These are phyloP conservation scores for Cryptocheilus praepositus DNA, from an alignment of 2,888 invertebrate species.

Conservation along the genomic window DNA sequence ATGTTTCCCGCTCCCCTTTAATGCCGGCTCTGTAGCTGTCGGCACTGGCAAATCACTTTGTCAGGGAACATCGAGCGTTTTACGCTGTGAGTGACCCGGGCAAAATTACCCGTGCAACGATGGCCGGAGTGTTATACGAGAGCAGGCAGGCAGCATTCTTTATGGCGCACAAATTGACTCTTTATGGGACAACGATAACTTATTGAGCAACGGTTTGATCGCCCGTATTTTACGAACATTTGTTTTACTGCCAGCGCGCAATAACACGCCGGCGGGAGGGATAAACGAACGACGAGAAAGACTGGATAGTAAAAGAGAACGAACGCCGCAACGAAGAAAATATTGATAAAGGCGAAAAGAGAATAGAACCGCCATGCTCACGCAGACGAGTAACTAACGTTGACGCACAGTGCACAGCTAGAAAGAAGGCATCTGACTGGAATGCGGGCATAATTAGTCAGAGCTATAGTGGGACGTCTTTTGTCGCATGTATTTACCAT, in stretches of 20 bases:
- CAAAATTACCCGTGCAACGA: conserved; percentile 28
- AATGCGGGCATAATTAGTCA: too few relatives aligned
- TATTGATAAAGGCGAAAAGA: too few relatives aligned
- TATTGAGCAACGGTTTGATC: conserved; percentile 51
- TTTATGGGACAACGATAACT: conserved; percentile 51
- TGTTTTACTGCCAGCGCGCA: conserved; percentile 23
- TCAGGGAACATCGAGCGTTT: conserved; percentile 23
- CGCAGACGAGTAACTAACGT: too few relatives aligned
- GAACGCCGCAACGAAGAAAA: too few relatives aligned
- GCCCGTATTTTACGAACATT: conserved; percentile 18
- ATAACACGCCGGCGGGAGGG: background rate
- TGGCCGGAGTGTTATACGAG: conserved; percentile 28
- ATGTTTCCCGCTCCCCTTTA: conserved; percentile 15
- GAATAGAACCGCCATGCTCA: too few relatives aligned
- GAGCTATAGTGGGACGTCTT: too few relatives aligned
- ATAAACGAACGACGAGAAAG: background rate
- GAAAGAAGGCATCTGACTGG: too few relatives aligned
- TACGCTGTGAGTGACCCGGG: conserved; percentile 25
- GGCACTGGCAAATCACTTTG: conserved; percentile 21
- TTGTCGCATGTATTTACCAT: too few relatives aligned
- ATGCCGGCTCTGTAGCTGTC: conserved; percentile 14
- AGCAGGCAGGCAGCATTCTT: conserved; percentile 38
- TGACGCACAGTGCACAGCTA: too few relatives aligned
- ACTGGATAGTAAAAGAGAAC: background rate
- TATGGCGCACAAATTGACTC: conserved; percentile 60